phyloP scores from a whole-genome alignment of 2,113 vertebrate species.

The Gymnogyps californianus region DNA sequence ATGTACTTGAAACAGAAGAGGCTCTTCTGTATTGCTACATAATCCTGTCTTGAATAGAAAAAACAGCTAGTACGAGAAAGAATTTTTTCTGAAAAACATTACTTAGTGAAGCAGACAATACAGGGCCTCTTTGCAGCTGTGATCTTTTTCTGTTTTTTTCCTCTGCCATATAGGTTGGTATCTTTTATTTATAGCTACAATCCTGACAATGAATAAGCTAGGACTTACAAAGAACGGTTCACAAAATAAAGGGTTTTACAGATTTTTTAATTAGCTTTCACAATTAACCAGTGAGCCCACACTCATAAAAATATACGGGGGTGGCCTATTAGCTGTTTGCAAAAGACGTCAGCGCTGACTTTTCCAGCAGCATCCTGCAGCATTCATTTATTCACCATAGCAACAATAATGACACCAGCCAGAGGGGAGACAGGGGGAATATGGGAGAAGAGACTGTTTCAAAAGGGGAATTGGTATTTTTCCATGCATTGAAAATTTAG shows the following conservation, averaged over 20 bases:
- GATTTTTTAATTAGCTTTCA: constrained; percentile 32
- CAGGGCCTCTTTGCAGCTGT: neutral
- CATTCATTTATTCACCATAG: constrained; percentile 78
- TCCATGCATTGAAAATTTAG: constrained; percentile 54
- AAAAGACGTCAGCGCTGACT: constrained; percentile 67
- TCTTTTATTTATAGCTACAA: neutral
- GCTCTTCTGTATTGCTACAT: neutral
- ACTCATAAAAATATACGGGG: neutral
- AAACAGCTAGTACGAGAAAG: neutral
- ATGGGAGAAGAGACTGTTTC: constrained; percentile 9
- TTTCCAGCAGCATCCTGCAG: constrained; percentile 54
- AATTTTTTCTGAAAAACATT: neutral
- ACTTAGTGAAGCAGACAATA: neutral
- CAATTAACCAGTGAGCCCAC: constrained; percentile 1
- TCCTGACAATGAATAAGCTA: neutral
- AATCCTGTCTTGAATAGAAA: neutral
- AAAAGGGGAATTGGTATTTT: constrained; percentile 49
- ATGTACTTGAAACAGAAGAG: neutral
- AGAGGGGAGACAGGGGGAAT: neutral
- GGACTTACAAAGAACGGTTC: neutral
- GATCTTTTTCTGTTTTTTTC: neutral
- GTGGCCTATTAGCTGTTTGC: constrained; percentile 31
- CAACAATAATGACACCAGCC: constrained; percentile 74
- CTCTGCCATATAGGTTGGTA: neutral
- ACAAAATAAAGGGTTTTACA: neutral